These are phyloP conservation scores for Phalacrocorax brasilianus DNA, from an alignment of 2,113 vertebrate species.

Conservation along the genomic window DNA sequence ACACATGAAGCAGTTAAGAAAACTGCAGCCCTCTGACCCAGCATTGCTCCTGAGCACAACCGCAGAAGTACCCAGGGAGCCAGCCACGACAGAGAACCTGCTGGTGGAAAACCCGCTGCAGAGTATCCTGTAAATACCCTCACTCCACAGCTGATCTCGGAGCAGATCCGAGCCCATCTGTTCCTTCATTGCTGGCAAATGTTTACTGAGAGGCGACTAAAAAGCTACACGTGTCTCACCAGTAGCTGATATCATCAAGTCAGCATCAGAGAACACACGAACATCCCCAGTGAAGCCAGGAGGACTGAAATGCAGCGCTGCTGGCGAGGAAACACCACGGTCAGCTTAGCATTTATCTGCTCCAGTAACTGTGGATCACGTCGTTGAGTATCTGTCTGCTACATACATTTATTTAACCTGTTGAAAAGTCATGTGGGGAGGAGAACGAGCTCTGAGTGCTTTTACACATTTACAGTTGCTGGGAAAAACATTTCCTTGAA, in stretches of 20 bases:
- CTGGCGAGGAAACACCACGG: background rate
- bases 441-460: slow-evolving; percentile 44
- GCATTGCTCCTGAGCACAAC: background rate
- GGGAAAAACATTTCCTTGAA: slow-evolving; percentile 47
- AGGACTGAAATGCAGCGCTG: background rate
- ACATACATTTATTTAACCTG: slow-evolving; percentile 23
- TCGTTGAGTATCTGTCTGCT: background rate
- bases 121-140: background rate
- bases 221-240: background rate
- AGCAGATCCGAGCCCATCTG: background rate
- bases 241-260: background rate
- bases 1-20: background rate
- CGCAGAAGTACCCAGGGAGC: background rate
- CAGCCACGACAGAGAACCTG: background rate
- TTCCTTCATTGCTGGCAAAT: slow-evolving; percentile 3
- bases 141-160: background rate
- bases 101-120: background rate
- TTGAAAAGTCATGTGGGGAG: slow-evolving; percentile 11
- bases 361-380: background rate
- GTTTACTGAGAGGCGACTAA: background rate
- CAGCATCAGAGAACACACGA: background rate
- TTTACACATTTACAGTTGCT: slow-evolving; percentile 50
- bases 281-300: background rate
- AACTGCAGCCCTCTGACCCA: background rate
- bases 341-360: background rate